phyloP scores from a whole-genome alignment of 2,888 invertebrate genomes.

The Harmothoe impar region DNA sequence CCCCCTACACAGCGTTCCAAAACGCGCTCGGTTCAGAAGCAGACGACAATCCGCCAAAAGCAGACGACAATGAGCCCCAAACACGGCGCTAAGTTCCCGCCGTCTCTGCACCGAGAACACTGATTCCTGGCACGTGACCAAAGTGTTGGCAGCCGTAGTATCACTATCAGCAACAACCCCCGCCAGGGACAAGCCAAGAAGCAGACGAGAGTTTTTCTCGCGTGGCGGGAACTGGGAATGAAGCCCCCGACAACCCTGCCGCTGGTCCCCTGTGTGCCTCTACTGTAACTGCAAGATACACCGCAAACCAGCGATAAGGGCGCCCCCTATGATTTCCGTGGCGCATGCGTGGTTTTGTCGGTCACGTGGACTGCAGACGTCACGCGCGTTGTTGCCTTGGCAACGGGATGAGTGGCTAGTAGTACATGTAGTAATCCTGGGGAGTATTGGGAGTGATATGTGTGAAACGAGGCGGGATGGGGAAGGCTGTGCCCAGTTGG shows the following conservation, averaged over 20 bases:
- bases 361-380: conserved; percentile 4
- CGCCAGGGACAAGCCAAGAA: neutral
- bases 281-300: conserved; percentile 22
- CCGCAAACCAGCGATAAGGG: neutral
- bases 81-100: too few relatives aligned
- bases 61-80: neutral
- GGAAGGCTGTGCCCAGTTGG: neutral
- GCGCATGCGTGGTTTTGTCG: neutral
- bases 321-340: conserved; percentile 14
- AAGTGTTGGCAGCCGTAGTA: neutral
- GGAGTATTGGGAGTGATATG: neutral
- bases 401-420: neutral
- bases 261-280: neutral
- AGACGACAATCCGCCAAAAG: neutral
- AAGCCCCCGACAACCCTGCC: too few relatives aligned
- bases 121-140: neutral
- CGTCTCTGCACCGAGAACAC: neutral
- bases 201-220: neutral
- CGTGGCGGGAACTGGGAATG: neutral
- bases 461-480: neutral
- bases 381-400: neutral
- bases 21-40: neutral
- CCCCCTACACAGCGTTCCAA: too few relatives aligned
- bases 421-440: conserved; percentile 3
- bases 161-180: neutral